phyloP scores from a whole-genome alignment of 2,113 vertebrate species.

The Panthera leo region DNA sequence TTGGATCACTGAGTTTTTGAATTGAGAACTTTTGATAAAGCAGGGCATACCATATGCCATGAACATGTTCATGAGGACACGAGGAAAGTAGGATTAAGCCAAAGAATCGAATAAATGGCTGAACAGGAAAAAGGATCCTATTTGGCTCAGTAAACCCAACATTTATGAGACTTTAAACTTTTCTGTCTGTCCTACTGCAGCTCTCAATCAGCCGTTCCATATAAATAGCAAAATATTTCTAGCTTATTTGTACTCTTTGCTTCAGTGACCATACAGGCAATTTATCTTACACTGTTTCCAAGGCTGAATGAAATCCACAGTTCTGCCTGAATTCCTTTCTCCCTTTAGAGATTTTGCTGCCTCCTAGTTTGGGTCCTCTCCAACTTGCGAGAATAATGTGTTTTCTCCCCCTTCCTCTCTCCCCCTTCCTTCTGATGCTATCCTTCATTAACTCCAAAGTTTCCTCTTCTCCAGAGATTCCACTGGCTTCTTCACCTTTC shows the following conservation, averaged over 20 bases:
- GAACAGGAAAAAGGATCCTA: not conserved
- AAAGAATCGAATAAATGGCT: not conserved
- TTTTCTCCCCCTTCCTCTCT: not conserved
- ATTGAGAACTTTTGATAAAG: not conserved
- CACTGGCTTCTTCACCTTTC: not conserved
- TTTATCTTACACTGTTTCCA: not conserved
- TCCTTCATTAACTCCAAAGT: not conserved
- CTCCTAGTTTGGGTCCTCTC: not conserved
- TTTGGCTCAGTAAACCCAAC: not conserved
- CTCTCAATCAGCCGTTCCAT: not conserved
- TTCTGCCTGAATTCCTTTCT: not conserved
- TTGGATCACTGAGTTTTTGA: not conserved
- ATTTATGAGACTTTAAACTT: slow-evolving; percentile 40
- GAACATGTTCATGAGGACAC: not conserved
- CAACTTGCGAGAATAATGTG: not conserved
- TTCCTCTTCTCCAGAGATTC: not conserved
- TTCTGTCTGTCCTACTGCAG: not conserved
- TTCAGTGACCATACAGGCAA: not conserved
- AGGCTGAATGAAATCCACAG: not conserved
- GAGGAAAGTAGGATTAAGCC: not conserved
- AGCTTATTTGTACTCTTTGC: slow-evolving; percentile 12
- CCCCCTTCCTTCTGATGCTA: not conserved
- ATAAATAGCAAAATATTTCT: not conserved
- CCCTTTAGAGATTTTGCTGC: not conserved
- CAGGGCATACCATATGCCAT: not conserved